Evolutionary conservation across 2,797 vertebrate genomes (phyloP), one percentile per base, ranked within the genome.

Genomic region (Cuniculus paca): DNA sequence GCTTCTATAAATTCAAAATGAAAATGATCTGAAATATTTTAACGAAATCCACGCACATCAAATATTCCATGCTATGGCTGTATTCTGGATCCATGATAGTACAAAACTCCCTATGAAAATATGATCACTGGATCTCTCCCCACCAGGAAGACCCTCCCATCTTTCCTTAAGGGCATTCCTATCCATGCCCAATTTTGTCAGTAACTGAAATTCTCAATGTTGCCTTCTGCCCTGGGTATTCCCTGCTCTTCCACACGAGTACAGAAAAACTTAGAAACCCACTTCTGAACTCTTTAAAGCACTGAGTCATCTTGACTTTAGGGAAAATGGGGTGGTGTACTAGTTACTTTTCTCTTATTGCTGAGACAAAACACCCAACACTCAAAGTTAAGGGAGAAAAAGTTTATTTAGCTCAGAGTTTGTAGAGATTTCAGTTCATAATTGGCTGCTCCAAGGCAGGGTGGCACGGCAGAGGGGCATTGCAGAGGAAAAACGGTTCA

Each of bases 21-120:
- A 97, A 96, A 96, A 94, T 60, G 26, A 96, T 85, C 48, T 94
- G 72, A 91, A 96, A 87, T 82, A 95, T 95, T 96, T 94, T 91
- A 91, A 83, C 70, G 61, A 95, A 94, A 88, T 65, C 8, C 24
- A 96, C 42, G 82, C 86, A 81, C 8, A 72, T n/a, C 75, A 85
- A 93, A 63, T 60, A 91, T n/a, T 74, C 68, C 7, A 58, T 6
- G 54, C 45, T 65, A 14, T 12, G 14, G 68, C 56, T 97, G 0
- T 90, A 54, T 68, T 68, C 6, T 50, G 31, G 45, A 39, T 81
- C 45, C 10, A 72, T 65, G 54, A 19, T 22, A 42, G 22, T 34
- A 92, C 8, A 54, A 31, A 48, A 31, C 7, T 36, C 20, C 60
- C 90, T 61, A 36, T 4, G 26, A 85, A 95, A 60, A 91, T 34